Base-by-base conservation (phyloP, 2,797 vertebrate genomes). In the Gallirallus australis region DNA sequence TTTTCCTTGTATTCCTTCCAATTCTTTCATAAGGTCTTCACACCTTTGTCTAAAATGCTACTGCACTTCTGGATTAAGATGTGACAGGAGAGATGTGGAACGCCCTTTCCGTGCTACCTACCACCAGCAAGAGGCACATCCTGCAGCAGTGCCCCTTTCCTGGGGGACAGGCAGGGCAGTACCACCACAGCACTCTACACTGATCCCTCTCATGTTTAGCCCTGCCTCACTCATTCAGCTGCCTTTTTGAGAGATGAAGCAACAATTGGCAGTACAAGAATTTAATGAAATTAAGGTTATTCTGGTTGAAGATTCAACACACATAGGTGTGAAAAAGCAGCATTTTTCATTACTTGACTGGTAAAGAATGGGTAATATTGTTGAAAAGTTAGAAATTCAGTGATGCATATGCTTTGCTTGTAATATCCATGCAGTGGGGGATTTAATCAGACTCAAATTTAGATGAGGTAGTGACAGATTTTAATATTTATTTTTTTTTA, bases 351-450 rank as follows among this genome's bases (percentile, higher is more conserved):
- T 10, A 12, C 24, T 63, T 66, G 28, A 21, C 4, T 11, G 28
- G 12, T 20, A 13, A 85, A 40, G 48, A 68, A 39, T 42, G 27
- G 17, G 2, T 52, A n/a, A 35, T 39, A 39, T 21, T 69, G 8
- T 30, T 27, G 47, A 35, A 23, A 72, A 82, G 4, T 42, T 30
- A 63, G 45, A 83, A 71, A 71, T 63, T 37, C 28, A 72, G 33
- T 1, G 9, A 20, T 45, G 31, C 6, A 2, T 4, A 19, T 2
- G 0, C 10, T 81, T 59, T 59, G 10, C 25, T 85, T 73, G 12
- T 71, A 17, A 35, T 27, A 11, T 37, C 23, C 61, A 78, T 65
- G 21, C 47, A 60, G 15, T n/a, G 28, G 28, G n/a, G 21, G 12
- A 45, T 76, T 68, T 59, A 40, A 30, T 76, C 60, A 68, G 50